Conservation (phyloP, 2,113 vertebrate species). For the Cromileptes altivelis region DNA sequence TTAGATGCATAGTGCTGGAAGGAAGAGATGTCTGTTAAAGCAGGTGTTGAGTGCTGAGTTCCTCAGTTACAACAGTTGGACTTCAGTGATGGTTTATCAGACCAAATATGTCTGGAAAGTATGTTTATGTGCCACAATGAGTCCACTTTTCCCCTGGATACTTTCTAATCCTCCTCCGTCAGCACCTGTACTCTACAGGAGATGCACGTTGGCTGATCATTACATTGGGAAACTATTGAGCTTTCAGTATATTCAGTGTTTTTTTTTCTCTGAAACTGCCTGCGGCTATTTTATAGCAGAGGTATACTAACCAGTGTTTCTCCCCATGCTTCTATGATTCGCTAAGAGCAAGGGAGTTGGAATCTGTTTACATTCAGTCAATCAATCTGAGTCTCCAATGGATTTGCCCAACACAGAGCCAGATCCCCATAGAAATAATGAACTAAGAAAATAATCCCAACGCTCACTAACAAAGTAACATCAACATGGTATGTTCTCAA, state of each 20-base stretch:
- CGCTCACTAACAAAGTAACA: conserved; percentile 63
- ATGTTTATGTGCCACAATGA: conserved; percentile 45
- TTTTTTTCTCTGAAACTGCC: conserved; percentile 23
- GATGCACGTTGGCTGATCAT: conserved; percentile 1
- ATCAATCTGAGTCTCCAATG: conserved; percentile 61
- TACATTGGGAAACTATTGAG: conserved; percentile 16
- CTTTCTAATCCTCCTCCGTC: conserved; percentile 24
- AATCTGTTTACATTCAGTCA: conserved; percentile 57
- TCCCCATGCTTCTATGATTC: conserved; percentile 21
- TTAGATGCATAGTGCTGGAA: conserved; percentile 43
- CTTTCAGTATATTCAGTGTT: conserved; percentile 8
- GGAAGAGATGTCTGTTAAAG: conserved; percentile 56
- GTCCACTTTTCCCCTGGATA: conserved; percentile 12
- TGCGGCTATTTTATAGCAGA: conserved; percentile 15
- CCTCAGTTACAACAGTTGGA: conserved; percentile 48
- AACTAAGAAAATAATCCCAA: conserved; percentile 71
- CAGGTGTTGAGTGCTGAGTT: conserved; percentile 56
- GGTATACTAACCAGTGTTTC: conserved; percentile 14
- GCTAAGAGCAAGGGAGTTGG: conserved; percentile 44
- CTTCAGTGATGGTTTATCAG: conserved; percentile 41
- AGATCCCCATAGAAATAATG: conserved; percentile 65
- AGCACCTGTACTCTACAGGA: conserved; percentile 32
- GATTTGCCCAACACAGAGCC: conserved; percentile 41
- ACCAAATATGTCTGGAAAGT: conserved; percentile 49
- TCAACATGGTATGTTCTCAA: conserved; percentile 49